Base-by-base conservation (phyloP, 1,140 invertebrate genomes). In the Drosophila jambulina region DNA sequence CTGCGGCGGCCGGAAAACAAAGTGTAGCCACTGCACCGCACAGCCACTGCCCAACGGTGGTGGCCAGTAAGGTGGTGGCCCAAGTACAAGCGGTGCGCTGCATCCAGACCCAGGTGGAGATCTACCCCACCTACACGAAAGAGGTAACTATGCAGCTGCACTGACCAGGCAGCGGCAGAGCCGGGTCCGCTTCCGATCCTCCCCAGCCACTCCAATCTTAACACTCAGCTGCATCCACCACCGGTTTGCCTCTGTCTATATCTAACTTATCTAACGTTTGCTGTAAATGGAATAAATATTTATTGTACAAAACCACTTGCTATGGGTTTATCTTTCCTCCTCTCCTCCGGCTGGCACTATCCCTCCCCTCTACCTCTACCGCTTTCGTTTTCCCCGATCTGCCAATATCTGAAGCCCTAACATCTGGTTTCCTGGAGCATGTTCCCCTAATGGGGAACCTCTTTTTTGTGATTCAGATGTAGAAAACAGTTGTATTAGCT, bases 111-210 rank as follows among this genome's bases (percentile, higher is more conserved):
- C 82, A 88, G 46, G 80, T 93, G 51, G 92, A 93, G 76, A 92
- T 93, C 27, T 92, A 78, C 77, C 92, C 92, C 61, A 92, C 83
- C 51, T 93, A 91, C 49, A 91, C 62, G 54, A 92, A 92, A 91
- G 92, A 93, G 92, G 92, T 93, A 93, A 93, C 85, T 88, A 91
- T 93, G 67, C 76, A 78, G 72, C 80, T 91, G 68, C 82, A 75
- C 57, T 90, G 87, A 86, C 34, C 32, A 32, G 56, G 38, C 56
- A 42, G 51, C 34, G 38, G 48, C 32, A 51, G 40, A 38, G 17
- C 34, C 15, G 57, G 32, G 34, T 51, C 63, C 62, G 61, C 65
- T 76, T 51, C 54, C 72, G 36, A 54, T 67, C 62, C 68, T 34
- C 57, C 67, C 78, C 68, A 72, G 46, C 58, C 38, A 51, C 51